A percentile compares a stretch with the other conserved stretches of the same genome.
phyloP scores from a whole-genome alignment of 2,113 vertebrate genomes.

The Phaetusa simplex region DNA sequence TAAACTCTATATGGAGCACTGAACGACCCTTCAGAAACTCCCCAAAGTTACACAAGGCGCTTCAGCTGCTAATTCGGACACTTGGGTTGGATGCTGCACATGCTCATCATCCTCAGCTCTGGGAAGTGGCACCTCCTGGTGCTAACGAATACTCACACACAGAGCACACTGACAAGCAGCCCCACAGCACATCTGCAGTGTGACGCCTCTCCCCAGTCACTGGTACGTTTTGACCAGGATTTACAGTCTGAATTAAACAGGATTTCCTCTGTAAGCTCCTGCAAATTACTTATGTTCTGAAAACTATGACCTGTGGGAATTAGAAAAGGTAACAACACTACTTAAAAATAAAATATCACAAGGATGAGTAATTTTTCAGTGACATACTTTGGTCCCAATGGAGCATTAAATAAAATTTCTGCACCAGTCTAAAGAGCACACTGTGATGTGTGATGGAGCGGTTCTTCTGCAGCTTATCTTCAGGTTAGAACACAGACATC shows the following conservation, averaged over 20 bases:
- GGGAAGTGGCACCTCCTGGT: neutral
- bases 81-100: neutral
- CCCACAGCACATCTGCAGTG: neutral
- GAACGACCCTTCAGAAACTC: neutral
- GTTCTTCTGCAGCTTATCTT: neutral
- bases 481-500: neutral
- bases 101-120: neutral
- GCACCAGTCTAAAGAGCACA: neutral
- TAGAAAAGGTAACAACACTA: conserved; percentile 34
- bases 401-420: conserved; percentile 50
- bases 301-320: conserved; percentile 30
- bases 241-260: conserved; percentile 1
- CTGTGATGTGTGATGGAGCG: neutral
- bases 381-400: neutral
- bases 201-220: neutral
- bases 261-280: conserved; percentile 5
- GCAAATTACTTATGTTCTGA: neutral
- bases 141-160: neutral
- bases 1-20: neutral
- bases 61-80: neutral
- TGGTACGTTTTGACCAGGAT: neutral
- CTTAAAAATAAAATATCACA: conserved; percentile 50
- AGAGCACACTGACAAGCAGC: neutral
- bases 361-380: conserved; percentile 25
- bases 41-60: fast-evolving